phyloP scores from a whole-genome alignment of 1,140 invertebrate genomes.

The Hyles vespertilio region DNA sequence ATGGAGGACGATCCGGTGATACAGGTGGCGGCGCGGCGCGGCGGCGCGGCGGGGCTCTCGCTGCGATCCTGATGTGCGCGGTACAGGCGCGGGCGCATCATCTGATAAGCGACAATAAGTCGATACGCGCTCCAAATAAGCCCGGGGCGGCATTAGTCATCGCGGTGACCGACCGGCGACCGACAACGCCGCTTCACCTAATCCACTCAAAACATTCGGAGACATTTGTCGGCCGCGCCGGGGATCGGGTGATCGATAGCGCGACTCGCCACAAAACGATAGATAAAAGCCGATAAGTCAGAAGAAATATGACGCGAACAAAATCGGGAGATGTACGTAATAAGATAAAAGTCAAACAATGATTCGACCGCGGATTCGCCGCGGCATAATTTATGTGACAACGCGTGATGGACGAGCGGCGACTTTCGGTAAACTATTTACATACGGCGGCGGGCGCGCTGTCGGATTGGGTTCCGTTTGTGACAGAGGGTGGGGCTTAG shows the following conservation, averaged over 20 bases:
- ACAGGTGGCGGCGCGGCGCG: constrained; percentile 27
- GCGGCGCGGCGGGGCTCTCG: constrained; percentile 22
- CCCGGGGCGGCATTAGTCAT: constrained; percentile 57
- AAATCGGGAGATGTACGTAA: constrained; percentile 75
- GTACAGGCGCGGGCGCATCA: constrained; percentile 36
- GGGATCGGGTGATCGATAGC: constrained; percentile 68
- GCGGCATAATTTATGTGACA: constrained; percentile 76
- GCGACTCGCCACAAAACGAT: constrained; percentile 72
- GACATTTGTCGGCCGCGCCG: constrained; percentile 67
- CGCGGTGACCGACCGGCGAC: constrained; percentile 42
- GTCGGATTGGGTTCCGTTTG: constrained; percentile 68
- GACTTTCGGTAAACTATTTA: constrained; percentile 75
- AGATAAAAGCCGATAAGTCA: constrained; percentile 74
- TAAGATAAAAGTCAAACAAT: constrained; percentile 76
- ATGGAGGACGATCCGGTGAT: constrained; percentile 33
- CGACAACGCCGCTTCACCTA: constrained; percentile 57
- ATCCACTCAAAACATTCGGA: constrained; percentile 72
- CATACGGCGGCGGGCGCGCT: constrained; percentile 65
- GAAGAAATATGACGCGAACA: constrained; percentile 75
- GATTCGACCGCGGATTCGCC: constrained; percentile 74
- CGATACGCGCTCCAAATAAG: constrained; percentile 66
- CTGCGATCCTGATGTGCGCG: constrained; percentile 11
- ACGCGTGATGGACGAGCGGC: constrained; percentile 74
- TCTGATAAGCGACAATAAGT: constrained; percentile 70
- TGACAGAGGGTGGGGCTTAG: constrained; percentile 72